Evolutionary conservation across 2,797 vertebrate genomes (phyloP).

Genomic region (Arnoldichthys spilopterus): DNA sequence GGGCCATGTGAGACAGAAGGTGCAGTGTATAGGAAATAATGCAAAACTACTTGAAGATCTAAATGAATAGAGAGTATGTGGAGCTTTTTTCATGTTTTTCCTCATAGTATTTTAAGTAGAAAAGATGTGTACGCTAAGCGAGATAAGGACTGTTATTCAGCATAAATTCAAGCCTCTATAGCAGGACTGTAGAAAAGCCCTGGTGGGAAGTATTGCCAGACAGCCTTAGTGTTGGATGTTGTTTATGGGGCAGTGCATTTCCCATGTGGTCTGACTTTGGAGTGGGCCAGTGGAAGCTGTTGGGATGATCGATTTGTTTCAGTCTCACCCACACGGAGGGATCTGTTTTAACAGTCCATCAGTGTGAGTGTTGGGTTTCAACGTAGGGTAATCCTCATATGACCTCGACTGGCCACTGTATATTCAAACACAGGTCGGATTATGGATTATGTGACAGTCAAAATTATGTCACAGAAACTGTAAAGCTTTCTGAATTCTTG

Average conservation of each 20-base stretch:
- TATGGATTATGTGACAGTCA: no score
- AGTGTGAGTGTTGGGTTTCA: constrained; percentile 32
- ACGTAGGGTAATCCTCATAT: background rate
- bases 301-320: constrained; percentile 27
- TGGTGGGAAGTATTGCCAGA: background rate
- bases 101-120: background rate
- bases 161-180: background rate
- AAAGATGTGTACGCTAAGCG: background rate
- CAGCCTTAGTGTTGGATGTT: background rate
- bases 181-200: background rate
- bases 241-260: constrained; percentile 20
- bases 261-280: constrained; percentile 6
- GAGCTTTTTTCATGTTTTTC: background rate
- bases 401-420: background rate
- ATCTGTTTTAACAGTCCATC: constrained; percentile 25
- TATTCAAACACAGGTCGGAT: no score
- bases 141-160: background rate
- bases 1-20: background rate
- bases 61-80: background rate
- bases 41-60: background rate
- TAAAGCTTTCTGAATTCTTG: no score
- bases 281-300: constrained; percentile 26
- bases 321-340: background rate
- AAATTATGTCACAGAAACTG: no score
- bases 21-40: background rate